Evolutionary conservation across 2,113 vertebrate species (phyloP).

Genomic region (Turnix velox): DNA sequence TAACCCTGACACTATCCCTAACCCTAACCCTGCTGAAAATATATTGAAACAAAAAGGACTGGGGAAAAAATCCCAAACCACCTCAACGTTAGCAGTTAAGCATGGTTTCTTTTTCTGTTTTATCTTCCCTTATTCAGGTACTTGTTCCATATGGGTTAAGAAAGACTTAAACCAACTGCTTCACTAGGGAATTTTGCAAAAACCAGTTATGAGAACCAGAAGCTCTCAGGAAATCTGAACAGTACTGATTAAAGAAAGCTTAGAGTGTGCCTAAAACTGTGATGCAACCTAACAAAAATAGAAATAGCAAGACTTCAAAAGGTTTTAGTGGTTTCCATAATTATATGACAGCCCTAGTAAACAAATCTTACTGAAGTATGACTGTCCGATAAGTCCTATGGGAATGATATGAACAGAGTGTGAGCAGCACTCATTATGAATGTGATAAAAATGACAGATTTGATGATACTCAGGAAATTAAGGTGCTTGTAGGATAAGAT

Average conservation of each 20-base stretch:
- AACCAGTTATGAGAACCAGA: neutral
- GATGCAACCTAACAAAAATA: neutral
- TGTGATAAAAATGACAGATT: neutral
- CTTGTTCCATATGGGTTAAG: neutral
- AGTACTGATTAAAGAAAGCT: neutral
- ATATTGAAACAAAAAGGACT: neutral
- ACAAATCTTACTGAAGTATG: neutral
- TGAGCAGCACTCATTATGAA: neutral
- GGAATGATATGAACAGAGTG: neutral
- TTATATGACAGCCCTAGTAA: neutral
- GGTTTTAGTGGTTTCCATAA: neutral
- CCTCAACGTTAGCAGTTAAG: neutral
- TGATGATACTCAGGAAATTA: constrained; percentile 6
- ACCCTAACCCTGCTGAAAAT: too few relatives aligned
- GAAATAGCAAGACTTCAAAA: neutral
- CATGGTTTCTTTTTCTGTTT: neutral
- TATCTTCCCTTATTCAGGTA: neutral
- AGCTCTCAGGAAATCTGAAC: neutral
- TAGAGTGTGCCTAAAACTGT: neutral
- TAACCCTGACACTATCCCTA: too few relatives aligned
- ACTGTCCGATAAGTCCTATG: neutral
- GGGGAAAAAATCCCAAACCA: neutral
- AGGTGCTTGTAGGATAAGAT: neutral
- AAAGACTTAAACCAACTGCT: neutral
- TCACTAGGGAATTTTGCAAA: neutral